Conservation (phyloP, 2,113 vertebrate genomes). For the Percina caprodes region DNA sequence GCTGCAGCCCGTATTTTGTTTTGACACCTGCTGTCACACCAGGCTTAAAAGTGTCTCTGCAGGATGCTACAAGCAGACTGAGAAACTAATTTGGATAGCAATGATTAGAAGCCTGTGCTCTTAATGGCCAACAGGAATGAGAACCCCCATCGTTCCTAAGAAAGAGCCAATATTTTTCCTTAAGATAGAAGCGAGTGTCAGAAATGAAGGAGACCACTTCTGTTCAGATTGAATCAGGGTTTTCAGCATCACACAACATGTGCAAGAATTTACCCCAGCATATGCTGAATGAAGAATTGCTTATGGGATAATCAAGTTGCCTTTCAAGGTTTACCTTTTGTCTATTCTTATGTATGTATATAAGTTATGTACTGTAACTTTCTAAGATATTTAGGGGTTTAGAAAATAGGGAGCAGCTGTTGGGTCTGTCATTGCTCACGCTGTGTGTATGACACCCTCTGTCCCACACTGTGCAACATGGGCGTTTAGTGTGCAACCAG, state of each 20-base stretch:
- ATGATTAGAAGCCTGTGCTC: conserved; percentile 61
- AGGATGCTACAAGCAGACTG: conserved; percentile 49
- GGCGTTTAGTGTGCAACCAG: conserved; percentile 50
- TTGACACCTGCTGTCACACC: conserved; percentile 50
- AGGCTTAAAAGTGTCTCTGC: conserved; percentile 59
- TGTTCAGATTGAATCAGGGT: conserved; percentile 11
- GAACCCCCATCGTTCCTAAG: conserved; percentile 45
- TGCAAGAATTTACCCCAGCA: not conserved
- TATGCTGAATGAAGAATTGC: not conserved
- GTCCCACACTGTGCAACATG: conserved; percentile 61
- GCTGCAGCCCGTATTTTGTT: conserved; percentile 9
- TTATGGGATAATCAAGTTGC: not conserved
- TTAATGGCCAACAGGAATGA: conserved; percentile 65
- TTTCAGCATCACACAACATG: conserved; percentile 2
- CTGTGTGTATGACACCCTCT: conserved; percentile 50
- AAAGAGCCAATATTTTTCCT: conserved; percentile 51
- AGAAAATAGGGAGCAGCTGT: conserved; percentile 49
- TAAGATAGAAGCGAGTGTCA: conserved; percentile 2
- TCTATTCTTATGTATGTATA: not conserved
- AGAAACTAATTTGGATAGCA: conserved; percentile 53
- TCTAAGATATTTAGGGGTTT: conserved; percentile 14
- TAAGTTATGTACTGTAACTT: conserved; percentile 10
- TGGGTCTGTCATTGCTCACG: conserved; percentile 62
- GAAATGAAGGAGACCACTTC: conserved; percentile 16
- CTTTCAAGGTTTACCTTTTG: not conserved